Conservation (phyloP, 2,888 invertebrate species). For the Callinectes sapidus region DNA sequence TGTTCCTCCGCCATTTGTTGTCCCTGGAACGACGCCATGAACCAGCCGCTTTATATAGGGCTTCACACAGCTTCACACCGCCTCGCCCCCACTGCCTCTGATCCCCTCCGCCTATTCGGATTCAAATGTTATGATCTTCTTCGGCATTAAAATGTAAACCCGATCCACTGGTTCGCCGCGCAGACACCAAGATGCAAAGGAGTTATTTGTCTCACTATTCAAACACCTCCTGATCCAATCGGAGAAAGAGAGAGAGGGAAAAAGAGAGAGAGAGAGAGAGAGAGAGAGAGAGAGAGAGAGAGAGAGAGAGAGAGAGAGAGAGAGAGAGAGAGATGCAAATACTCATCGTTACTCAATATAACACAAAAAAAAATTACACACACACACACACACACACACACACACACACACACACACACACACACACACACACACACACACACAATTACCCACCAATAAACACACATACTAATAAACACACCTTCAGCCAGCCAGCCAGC, state of each 20-base stretch:
- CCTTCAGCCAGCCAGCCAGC: not conserved
- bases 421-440: not conserved
- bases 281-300: conserved; percentile 1
- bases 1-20: not conserved
- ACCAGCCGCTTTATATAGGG: conserved; percentile 15
- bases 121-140: conserved; percentile 52
- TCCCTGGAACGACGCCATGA: conserved; percentile 19
- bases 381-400: not conserved
- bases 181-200: not conserved
- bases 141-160: conserved; percentile 48
- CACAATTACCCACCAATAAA: not conserved
- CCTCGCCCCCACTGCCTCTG: not conserved
- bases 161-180: conserved; percentile 15
- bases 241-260: not conserved
- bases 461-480: not conserved
- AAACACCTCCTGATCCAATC: conserved; percentile 33
- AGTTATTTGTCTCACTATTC: conserved; percentile 49
- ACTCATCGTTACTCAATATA: too few relatives aligned
- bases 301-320: conserved; percentile 10
- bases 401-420: not conserved
- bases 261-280: conserved; percentile 21
- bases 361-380: not conserved
- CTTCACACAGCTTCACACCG: not conserved
- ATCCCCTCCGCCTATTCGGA: conserved; percentile 32
- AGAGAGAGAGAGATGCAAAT: not conserved